Percentiles rank a stretch among this genome's conserved stretches.
Evolutionary conservation across 2,113 vertebrate species (phyloP).

Genomic region (Lepus europaeus): DNA sequence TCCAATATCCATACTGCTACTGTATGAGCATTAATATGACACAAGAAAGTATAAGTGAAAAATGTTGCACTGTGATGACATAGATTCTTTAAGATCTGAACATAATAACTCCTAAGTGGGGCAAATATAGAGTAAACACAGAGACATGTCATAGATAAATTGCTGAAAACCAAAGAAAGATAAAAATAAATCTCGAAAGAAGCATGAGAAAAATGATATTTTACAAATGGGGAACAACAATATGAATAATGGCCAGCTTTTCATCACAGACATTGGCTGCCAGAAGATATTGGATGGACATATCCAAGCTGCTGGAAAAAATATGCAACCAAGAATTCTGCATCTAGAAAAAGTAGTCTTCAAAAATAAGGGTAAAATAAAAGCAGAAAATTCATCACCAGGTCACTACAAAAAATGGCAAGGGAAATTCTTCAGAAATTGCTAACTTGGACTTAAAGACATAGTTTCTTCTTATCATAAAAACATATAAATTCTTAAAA

Average conservation of each 20-base stretch:
- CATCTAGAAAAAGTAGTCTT: conserved; percentile 27
- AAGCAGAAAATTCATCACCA: background rate
- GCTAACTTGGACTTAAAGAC: background rate
- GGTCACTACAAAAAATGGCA: background rate
- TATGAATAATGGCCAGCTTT: background rate
- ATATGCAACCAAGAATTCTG: background rate
- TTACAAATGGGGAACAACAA: background rate
- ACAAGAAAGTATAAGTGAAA: background rate
- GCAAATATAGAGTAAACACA: background rate
- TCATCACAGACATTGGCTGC: background rate
- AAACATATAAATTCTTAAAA: background rate
- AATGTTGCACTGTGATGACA: background rate
- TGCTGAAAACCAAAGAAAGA: conserved; percentile 3
- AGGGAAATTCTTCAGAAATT: background rate
- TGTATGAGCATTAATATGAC: background rate
- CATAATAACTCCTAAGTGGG: background rate
- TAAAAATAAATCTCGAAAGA: background rate
- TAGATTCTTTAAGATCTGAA: background rate
- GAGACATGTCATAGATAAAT: background rate
- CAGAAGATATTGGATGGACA: background rate
- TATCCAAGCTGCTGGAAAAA: background rate
- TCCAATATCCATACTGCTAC: background rate
- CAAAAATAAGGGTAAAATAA: background rate
- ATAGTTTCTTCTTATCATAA: background rate
- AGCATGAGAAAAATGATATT: background rate